A percentile compares a stretch with the other conserved stretches of the same genome.
Conservation (phyloP, 2,113 vertebrate species). For the Clarias macrocephalus region DNA sequence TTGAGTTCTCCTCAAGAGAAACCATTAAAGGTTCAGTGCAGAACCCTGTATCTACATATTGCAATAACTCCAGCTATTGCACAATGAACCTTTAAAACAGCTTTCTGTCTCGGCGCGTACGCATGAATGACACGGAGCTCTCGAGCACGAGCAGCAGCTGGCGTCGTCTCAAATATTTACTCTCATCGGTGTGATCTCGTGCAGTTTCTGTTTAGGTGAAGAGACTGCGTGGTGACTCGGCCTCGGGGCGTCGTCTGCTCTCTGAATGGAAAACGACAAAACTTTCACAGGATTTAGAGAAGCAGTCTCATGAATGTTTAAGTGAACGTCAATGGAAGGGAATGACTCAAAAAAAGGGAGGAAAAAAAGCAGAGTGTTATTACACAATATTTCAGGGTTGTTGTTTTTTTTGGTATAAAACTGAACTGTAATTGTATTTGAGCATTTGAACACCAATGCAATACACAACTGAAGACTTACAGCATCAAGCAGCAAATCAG, state of each 20-base stretch:
- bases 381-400: too few species aligned
- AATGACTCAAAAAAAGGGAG: not conserved
- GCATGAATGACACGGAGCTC: not conserved
- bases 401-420: not conserved
- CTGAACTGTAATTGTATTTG: too few species aligned
- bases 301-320: not conserved
- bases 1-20: not conserved
- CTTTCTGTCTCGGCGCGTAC: not conserved
- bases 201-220: not conserved
- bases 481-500: not conserved
- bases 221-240: not conserved
- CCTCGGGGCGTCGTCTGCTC: not conserved
- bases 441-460: too few species aligned
- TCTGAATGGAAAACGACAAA: not conserved
- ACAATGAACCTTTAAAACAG: not conserved
- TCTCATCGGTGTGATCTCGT: not conserved
- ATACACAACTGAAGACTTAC: not conserved
- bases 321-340: not conserved
- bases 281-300: not conserved
- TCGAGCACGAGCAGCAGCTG: not conserved
- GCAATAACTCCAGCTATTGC: not conserved
- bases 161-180: not conserved
- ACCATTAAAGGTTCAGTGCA: not conserved
- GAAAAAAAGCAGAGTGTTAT: not conserved
- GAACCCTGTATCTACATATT: not conserved